phyloP scores from a whole-genome alignment of 2,113 vertebrate species.

The Tragulus kanchil region DNA sequence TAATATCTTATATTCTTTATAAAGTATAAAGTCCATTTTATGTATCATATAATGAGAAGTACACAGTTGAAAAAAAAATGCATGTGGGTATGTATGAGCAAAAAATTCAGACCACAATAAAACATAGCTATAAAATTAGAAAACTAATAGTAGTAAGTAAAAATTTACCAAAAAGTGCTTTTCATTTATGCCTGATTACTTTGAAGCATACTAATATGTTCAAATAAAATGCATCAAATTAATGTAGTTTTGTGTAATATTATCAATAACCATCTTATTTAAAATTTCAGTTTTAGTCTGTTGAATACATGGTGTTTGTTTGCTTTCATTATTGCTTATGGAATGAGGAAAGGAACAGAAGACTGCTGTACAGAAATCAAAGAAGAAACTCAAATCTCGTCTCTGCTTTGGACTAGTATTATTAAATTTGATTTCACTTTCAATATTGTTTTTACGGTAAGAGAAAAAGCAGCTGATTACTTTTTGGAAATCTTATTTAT shows the following conservation, averaged over 20 bases:
- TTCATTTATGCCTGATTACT: background rate
- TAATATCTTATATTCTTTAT: conserved; percentile 8
- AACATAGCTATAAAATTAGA: background rate
- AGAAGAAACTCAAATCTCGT: background rate
- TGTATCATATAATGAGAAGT: background rate
- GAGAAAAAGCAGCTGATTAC: background rate
- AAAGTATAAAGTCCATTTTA: background rate
- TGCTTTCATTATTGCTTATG: background rate
- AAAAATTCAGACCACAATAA: background rate
- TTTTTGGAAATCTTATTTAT: background rate
- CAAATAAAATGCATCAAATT: background rate
- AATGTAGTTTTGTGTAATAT: background rate
- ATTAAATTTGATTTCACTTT: conserved; percentile 24
- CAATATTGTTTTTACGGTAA: background rate
- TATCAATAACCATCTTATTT: background rate
- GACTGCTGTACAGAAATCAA: background rate
- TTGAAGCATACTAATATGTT: background rate
- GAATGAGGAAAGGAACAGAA: background rate
- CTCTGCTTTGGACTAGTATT: background rate
- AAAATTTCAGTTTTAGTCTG: background rate
- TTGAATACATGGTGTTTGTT: background rate
- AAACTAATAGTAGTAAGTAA: background rate
- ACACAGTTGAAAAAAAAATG: background rate
- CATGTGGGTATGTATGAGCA: background rate
- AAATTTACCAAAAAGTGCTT: background rate